A percentile compares a stretch with the other conserved stretches of the same genome.
phyloP scores from a whole-genome alignment of 2,113 vertebrate genomes.

The Columbina picui region DNA sequence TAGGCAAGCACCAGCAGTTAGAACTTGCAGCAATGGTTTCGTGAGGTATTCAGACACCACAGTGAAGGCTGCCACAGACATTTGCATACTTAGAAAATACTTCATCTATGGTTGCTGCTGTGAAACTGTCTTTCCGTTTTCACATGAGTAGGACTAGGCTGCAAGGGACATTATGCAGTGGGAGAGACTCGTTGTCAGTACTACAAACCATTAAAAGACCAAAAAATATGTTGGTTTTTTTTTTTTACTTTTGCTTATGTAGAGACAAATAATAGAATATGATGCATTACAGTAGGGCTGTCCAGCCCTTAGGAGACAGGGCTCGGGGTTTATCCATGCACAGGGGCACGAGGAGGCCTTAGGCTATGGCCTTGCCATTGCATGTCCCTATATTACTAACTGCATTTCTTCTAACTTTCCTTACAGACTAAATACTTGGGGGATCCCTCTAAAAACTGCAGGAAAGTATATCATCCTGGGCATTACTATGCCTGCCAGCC shows the following conservation, averaged over 20 bases:
- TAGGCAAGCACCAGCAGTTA: background rate
- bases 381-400: background rate
- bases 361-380: background rate
- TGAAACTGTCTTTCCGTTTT: background rate
- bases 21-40: background rate
- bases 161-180: background rate
- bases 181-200: background rate
- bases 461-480: background rate
- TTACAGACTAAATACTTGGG: background rate
- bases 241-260: background rate
- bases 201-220: background rate
- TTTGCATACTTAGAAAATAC: background rate
- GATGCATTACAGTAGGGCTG: background rate
- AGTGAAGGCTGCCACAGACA: background rate
- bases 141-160: background rate
- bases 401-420: background rate
- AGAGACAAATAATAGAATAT: background rate
- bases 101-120: background rate
- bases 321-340: rapidly evolving
- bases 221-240: background rate
- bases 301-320: background rate
- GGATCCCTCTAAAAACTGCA: background rate
- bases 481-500: background rate
- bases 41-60: background rate
- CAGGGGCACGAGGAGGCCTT: background rate